phyloP scores from a whole-genome alignment of 2,888 invertebrate species.

The Phalera bucephala region DNA sequence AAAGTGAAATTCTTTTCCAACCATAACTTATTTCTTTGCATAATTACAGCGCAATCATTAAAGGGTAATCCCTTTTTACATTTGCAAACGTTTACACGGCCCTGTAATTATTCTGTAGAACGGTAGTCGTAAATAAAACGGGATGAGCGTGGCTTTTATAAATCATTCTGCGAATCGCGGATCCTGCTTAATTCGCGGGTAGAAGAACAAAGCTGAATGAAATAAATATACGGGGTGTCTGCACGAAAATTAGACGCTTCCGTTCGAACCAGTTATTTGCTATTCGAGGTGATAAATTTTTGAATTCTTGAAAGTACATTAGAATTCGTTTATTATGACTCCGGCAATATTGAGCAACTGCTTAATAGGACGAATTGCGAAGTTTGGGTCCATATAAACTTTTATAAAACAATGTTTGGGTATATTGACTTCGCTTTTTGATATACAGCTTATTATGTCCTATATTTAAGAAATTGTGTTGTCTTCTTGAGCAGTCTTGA shows the following conservation, averaged over 20 bases:
- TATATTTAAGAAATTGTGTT: too few relatives aligned
- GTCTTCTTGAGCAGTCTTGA: too few relatives aligned
- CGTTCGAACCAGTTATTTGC: conserved; percentile 47
- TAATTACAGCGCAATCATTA: conserved; percentile 64
- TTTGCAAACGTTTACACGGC: conserved; percentile 69
- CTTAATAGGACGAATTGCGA: too few relatives aligned
- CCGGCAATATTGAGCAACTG: too few relatives aligned
- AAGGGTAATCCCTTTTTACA: conserved; percentile 74
- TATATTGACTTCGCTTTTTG: too few relatives aligned
- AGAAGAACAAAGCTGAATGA: conserved; percentile 76
- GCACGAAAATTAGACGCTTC: conserved; percentile 54
- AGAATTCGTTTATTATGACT: too few relatives aligned
- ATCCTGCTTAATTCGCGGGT: conserved; percentile 75
- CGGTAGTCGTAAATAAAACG: conserved; percentile 76
- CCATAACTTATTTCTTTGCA: conserved; percentile 27
- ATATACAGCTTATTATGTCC: too few relatives aligned
- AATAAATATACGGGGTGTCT: conserved; percentile 67
- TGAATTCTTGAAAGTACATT: too few relatives aligned
- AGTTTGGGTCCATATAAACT: too few relatives aligned
- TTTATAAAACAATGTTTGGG: too few relatives aligned
- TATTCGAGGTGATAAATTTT: too few relatives aligned
- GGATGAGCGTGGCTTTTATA: conserved; percentile 78
- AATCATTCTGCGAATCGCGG: conserved; percentile 70
- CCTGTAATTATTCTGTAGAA: conserved; percentile 76
- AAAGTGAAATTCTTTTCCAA: too few relatives aligned